Conservation (phyloP, 2,888 invertebrate genomes). For the Lithodes maja region DNA sequence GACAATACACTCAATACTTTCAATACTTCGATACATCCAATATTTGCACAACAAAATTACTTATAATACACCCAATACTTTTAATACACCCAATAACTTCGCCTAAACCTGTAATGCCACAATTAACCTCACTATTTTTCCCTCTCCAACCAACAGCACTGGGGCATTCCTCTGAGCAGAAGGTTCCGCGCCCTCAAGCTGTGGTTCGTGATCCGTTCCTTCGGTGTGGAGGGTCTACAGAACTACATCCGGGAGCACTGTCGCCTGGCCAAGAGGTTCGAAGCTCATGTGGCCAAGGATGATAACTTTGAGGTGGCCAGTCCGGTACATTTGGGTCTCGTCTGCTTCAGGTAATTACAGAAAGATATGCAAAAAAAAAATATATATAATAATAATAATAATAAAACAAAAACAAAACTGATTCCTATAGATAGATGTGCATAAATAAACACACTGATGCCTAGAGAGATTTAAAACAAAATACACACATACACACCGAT, state of each 20-base stretch:
- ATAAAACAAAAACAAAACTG: too few relatives aligned
- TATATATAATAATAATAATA: too few relatives aligned
- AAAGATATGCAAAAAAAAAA: background rate
- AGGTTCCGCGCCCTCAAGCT: conserved; percentile 96
- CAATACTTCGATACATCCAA: too few relatives aligned
- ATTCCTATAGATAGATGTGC: too few relatives aligned
- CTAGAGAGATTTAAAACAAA: too few relatives aligned
- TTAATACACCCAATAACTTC: background rate
- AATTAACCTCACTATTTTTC: too few relatives aligned
- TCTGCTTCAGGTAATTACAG: conserved; percentile 68
- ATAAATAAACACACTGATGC: too few relatives aligned
- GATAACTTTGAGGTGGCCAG: conserved; percentile 85
- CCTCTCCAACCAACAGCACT: conserved; percentile 81
- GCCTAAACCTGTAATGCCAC: background rate
- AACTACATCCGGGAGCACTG: conserved; percentile 94
- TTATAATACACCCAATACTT: too few relatives aligned
- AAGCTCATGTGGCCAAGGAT: conserved; percentile 82
- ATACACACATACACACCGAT: too few relatives aligned
- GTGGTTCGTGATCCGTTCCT: conserved; percentile 97
- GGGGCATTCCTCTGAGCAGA: conserved; percentile 97
- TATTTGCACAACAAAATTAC: too few relatives aligned
- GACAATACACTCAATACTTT: background rate
- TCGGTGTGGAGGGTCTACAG: conserved; percentile 95
- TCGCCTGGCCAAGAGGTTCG: conserved; percentile 90
- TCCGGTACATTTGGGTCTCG: conserved; percentile 68